A percentile compares a stretch with the other conserved stretches of the same genome.
These are phyloP conservation scores for Acanthopleura granulata DNA, from an alignment of 2,888 invertebrate genomes.

Conservation along the genomic window DNA sequence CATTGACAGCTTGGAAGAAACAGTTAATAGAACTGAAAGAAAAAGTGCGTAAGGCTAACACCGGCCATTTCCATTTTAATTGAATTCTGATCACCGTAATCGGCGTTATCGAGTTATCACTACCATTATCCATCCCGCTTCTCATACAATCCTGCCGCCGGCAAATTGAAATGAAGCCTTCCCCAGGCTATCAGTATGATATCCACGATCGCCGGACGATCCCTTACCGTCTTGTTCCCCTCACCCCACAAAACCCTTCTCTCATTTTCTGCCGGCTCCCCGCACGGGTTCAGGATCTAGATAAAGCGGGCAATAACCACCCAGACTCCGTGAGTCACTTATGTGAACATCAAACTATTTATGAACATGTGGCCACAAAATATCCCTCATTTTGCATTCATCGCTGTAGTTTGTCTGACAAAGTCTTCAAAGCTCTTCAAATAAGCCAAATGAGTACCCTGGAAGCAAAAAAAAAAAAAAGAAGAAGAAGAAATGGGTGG, in stretches of 20 bases:
- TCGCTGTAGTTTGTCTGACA: background rate
- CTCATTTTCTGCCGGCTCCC: background rate
- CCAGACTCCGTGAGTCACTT: slow-evolving; percentile 1
- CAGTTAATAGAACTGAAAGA: slow-evolving; percentile 21
- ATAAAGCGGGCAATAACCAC: background rate
- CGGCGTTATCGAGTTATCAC: slow-evolving; percentile 21
- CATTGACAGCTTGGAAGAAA: slow-evolving; percentile 22
- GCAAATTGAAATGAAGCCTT: slow-evolving; percentile 45
- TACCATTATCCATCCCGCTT: slow-evolving; percentile 16
- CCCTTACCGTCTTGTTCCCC: background rate
- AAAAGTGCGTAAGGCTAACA: slow-evolving; percentile 23
- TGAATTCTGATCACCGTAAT: slow-evolving; percentile 44
- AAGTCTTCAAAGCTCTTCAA: background rate
- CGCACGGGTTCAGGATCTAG: background rate
- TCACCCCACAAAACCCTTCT: background rate
- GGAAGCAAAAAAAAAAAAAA: too few species aligned
- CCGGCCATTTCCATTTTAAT: slow-evolving; percentile 46
- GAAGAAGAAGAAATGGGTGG: too few species aligned
- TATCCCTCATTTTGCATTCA: background rate
- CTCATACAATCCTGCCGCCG: slow-evolving; percentile 19
- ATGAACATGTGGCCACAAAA: background rate
- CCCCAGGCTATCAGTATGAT: slow-evolving; percentile 29
- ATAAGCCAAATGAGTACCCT: too few species aligned
- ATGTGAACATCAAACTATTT: background rate
- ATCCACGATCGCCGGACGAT: background rate